phyloP scores from a whole-genome alignment of 2,797 vertebrate species.

The Tamandua tetradactyla region DNA sequence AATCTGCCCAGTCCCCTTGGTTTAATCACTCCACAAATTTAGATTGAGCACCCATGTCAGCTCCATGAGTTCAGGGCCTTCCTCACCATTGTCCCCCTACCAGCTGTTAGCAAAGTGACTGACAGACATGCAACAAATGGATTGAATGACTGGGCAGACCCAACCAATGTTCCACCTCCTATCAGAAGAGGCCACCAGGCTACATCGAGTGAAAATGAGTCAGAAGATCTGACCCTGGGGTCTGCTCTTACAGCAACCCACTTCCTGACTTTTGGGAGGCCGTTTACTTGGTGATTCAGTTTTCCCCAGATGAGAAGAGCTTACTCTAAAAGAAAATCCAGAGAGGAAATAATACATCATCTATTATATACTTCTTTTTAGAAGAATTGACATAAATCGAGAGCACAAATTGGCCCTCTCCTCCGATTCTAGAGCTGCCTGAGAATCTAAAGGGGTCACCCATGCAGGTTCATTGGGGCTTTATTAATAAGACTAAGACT shows the following conservation, averaged over 20 bases:
- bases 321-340: conserved; percentile 16
- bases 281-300: neutral
- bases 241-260: neutral
- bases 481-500: neutral
- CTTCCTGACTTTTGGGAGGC: neutral
- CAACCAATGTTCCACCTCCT: neutral
- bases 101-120: neutral
- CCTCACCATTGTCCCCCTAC: neutral
- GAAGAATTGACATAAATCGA: neutral
- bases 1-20: neutral
- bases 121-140: neutral
- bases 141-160: neutral
- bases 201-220: neutral
- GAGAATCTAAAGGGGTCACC: neutral
- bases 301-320: neutral
- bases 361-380: neutral
- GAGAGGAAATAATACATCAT: neutral
- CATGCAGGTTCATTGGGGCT: fast-evolving
- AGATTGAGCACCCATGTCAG: neutral
- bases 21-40: neutral
- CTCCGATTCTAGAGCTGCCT: neutral
- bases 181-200: neutral
- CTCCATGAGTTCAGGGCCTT: neutral
- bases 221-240: neutral
- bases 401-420: neutral